phyloP scores from a whole-genome alignment of 2,888 invertebrate species.

The Noctua pronuba region DNA sequence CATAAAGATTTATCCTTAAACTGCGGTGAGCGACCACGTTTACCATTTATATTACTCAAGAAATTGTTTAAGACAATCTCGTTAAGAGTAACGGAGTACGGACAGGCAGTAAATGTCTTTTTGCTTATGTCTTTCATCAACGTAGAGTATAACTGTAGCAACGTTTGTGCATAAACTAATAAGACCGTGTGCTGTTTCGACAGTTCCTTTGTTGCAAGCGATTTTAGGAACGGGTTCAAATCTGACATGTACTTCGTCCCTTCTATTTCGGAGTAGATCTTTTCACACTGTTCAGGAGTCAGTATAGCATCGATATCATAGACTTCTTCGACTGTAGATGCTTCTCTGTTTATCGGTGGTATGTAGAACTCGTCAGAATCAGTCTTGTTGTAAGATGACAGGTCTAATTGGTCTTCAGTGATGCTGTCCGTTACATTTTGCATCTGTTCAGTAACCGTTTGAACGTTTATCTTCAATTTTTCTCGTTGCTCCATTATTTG shows the following conservation, averaged over 20 bases:
- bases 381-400: conserved; percentile 77
- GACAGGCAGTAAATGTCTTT: conserved; percentile 76
- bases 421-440: conserved; percentile 87
- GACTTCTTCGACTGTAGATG: conserved; percentile 83
- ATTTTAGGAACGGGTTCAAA: conserved; percentile 73
- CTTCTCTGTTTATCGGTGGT: conserved; percentile 88
- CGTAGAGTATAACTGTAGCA: conserved; percentile 73
- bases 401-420: conserved; percentile 78
- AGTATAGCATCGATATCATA: conserved; percentile 86
- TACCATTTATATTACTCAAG: conserved; percentile 70
- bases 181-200: conserved; percentile 73
- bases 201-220: conserved; percentile 67
- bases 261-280: conserved; percentile 78
- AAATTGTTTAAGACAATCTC: conserved; percentile 79
- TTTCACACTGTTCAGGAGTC: conserved; percentile 80
- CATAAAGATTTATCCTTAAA: conserved; percentile 84
- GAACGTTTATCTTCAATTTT: conserved; percentile 90
- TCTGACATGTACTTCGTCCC: conserved; percentile 72
- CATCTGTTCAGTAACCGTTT: conserved; percentile 90
- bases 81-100: conserved; percentile 79
- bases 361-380: conserved; percentile 86
- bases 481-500: conserved; percentile 91
- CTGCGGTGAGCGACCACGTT: conserved; percentile 74
- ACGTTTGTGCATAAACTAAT: conserved; percentile 78
- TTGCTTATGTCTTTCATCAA: conserved; percentile 74